Base-by-base conservation (phyloP, 2,113 vertebrate species). In the Chionis minor region DNA sequence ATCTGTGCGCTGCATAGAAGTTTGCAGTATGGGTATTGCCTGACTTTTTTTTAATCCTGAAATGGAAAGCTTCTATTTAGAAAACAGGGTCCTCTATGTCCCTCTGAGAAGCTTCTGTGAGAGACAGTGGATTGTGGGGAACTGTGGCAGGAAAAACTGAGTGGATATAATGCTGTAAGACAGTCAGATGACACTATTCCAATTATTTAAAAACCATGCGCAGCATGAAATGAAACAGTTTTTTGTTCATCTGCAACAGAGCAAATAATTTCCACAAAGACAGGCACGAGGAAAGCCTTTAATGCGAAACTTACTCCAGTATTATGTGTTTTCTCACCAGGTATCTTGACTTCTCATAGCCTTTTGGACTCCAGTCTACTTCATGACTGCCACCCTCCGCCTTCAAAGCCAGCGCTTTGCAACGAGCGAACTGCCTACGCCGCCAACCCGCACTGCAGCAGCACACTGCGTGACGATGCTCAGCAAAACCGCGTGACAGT, bases 401-500 rank as follows among this genome's bases (percentile, higher is more conserved):
- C 28, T 52, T 24, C 47, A 47, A 28, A 67, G 32, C 33, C 84
- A 67, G 59, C 0, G 14, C 62, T 69, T 5, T 33, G 62, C 66
- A 73, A 49, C 0, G 1, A 47, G 54, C 0, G 8, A 44, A 32
- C 21, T n/a, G 75, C 54, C 30, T 3, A 1, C 1, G 10, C 49
- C 32, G 54, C 38, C 82, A 40, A 13, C 13, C 44, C 32, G 10
- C 15, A 0, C 27, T n/a, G 15, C 62, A 33, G 12, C 16, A 2
- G 45, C 45, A 9, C 12, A 1, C 52, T 14, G 52, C 0, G 1
- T 1, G 42, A 26, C 5, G 10, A 17, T 4, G 67, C 86, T 61
- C 61, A 24, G 81, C 49, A 81, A n/a, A 63, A 56, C 62, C 4
- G 27, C 1, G 0, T 6, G 79, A 23, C 62, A 47, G 75, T 1